Percentiles rank a stretch among this genome's conserved stretches.
These are phyloP conservation scores for Tetramorium bicarinatum DNA, from an alignment of 2,888 invertebrate species.

Conservation along the genomic window DNA sequence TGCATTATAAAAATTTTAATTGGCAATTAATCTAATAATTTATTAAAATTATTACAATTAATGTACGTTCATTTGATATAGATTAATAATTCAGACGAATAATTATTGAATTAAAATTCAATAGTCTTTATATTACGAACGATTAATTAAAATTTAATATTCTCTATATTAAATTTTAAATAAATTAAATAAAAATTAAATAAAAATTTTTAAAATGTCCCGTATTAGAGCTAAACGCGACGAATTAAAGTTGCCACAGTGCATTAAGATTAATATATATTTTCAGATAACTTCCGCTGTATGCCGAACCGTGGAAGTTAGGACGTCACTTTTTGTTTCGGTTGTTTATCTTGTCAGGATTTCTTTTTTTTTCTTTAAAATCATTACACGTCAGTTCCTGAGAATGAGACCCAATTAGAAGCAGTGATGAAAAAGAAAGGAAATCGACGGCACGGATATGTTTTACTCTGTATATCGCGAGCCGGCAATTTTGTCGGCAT, in stretches of 20 bases:
- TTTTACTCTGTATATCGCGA: conserved; percentile 43
- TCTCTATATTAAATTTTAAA: not conserved
- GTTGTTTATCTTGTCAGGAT: conserved; percentile 21
- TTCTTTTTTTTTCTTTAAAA: conserved; percentile 2
- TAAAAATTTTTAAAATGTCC: not conserved
- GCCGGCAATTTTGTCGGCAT: conserved; percentile 42
- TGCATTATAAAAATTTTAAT: too few species aligned
- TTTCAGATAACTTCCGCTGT: not conserved
- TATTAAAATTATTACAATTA: not conserved
- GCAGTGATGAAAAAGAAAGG: conserved; percentile 2
- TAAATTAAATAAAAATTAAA: not conserved
- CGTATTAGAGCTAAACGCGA: not conserved
- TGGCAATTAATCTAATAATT: not conserved
- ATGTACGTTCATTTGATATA: not conserved
- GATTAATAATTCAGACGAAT: not conserved
- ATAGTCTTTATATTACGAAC: not conserved
- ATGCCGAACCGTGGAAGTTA: not conserved
- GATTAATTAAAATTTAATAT: not conserved
- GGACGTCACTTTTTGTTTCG: conserved; percentile 17
- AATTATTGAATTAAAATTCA: not conserved
- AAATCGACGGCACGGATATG: conserved; percentile 29
- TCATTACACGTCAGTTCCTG: conserved; percentile 4
- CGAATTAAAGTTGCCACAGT: not conserved
- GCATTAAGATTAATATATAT: conserved; percentile 23
- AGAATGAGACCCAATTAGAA: conserved; percentile 39